Evolutionary conservation across 2,113 vertebrate genomes (phyloP).

Genomic region (Megalops atlanticus): DNA sequence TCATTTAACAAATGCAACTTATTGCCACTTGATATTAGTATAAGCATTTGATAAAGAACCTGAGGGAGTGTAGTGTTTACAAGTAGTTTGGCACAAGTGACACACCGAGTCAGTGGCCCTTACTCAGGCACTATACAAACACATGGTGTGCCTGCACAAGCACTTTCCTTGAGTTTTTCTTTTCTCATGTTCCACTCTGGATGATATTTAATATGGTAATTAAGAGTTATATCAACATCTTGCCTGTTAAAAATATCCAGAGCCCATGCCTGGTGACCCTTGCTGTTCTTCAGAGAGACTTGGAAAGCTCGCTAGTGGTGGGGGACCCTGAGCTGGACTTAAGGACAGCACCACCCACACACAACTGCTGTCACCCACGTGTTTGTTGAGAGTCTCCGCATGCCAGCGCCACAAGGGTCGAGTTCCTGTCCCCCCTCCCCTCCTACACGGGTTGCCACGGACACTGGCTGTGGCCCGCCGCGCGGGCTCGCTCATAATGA

Average conservation of each 20-base stretch:
- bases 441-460: slow-evolving; percentile 16
- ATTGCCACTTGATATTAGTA: background rate
- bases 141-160: background rate
- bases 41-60: background rate
- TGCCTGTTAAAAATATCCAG: too few species aligned
- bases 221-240: background rate
- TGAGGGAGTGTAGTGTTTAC: background rate
- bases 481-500: slow-evolving; percentile 26
- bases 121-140: background rate
- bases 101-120: background rate
- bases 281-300: too few species aligned
- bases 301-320: too few species aligned
- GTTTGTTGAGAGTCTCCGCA: background rate
- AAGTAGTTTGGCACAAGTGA: background rate
- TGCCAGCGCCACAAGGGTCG: background rate
- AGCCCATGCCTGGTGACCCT: too few species aligned
- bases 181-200: background rate
- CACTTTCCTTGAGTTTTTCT: background rate
- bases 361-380: background rate
- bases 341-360: background rate
- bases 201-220: background rate
- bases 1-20: background rate
- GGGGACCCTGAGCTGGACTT: too few species aligned
- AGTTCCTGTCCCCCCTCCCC: slow-evolving; percentile 1
- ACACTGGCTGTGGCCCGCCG: background rate